Conservation (phyloP, 2,888 invertebrate species). For the Anoplius nigerrimus region DNA sequence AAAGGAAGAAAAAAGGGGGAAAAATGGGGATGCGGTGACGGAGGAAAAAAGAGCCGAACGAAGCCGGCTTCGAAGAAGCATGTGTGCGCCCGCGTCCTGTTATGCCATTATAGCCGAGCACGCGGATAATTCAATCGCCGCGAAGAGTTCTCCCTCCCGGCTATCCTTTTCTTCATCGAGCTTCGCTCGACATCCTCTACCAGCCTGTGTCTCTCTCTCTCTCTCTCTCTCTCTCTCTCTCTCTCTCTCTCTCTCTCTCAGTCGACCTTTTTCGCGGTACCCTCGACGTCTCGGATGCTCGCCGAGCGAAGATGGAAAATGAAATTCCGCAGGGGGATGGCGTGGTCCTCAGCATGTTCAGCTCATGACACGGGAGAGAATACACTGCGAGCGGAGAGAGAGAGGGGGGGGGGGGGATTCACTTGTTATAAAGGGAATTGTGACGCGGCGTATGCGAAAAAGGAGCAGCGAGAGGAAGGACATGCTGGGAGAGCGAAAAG, state of each 20-base stretch:
- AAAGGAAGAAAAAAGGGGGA: no score
- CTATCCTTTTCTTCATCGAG: background rate
- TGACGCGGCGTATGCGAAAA: no score
- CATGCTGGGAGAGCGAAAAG: background rate
- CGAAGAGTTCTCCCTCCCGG: background rate
- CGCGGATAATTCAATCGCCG: constrained; percentile 17
- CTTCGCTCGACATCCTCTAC: constrained; percentile 4
- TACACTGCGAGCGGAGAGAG: background rate
- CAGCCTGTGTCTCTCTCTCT: background rate
- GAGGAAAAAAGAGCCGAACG: no score
- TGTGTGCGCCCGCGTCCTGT: background rate
- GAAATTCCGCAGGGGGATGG: constrained; percentile 14
- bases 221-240: background rate
- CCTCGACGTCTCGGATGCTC: background rate
- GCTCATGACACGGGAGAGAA: background rate
- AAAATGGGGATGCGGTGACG: no score
- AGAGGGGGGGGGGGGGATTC: background rate
- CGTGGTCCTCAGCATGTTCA: background rate
- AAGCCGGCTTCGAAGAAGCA: no score
- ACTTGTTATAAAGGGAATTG: no score
- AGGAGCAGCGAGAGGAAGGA: background rate
- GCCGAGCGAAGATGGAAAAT: constrained; percentile 16
- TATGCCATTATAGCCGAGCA: constrained; percentile 1
- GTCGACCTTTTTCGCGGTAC: background rate
- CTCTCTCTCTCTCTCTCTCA: background rate